These are phyloP conservation scores for Girardinus metallicus DNA, from an alignment of 2,797 vertebrate species.

Conservation along the genomic window DNA sequence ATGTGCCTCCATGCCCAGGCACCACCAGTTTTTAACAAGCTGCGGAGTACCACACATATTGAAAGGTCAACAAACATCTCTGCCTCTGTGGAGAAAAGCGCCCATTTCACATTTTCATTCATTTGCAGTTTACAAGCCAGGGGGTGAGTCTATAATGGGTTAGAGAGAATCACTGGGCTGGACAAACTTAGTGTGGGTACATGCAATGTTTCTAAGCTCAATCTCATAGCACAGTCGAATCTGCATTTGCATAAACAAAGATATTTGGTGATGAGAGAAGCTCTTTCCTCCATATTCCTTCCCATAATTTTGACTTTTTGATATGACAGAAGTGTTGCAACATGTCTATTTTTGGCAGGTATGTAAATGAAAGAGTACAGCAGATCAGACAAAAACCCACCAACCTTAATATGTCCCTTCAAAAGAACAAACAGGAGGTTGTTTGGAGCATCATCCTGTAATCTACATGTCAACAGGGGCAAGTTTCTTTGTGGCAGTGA, in stretches of 20 bases:
- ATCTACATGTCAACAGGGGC: slow-evolving; percentile 57
- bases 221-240: slow-evolving; percentile 27
- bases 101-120: slow-evolving; percentile 8
- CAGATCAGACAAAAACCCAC: slow-evolving; percentile 7
- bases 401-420: slow-evolving; percentile 20
- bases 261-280: not conserved
- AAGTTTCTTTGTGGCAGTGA: slow-evolving; percentile 32
- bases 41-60: slow-evolving; percentile 30
- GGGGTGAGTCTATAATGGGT: slow-evolving; percentile 39
- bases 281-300: not conserved
- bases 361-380: slow-evolving; percentile 65
- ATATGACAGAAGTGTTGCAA: slow-evolving; percentile 6
- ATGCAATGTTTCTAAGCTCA: slow-evolving; percentile 25
- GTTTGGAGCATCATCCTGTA: slow-evolving; percentile 55
- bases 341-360: not conserved
- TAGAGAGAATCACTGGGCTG: slow-evolving; percentile 34
- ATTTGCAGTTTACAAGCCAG: slow-evolving; percentile 15
- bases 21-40: slow-evolving; percentile 62
- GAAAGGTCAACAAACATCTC: slow-evolving; percentile 48
- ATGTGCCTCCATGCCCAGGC: slow-evolving; percentile 44
- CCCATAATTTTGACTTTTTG: slow-evolving; percentile 5
- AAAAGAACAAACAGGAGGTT: slow-evolving; percentile 41
- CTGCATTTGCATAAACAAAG: slow-evolving; percentile 18
- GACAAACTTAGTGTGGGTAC: slow-evolving; percentile 37
- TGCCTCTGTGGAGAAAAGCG: slow-evolving; percentile 20